Evolutionary conservation across 2,888 invertebrate genomes (phyloP).

Genomic region (Cloeon dipterum): DNA sequence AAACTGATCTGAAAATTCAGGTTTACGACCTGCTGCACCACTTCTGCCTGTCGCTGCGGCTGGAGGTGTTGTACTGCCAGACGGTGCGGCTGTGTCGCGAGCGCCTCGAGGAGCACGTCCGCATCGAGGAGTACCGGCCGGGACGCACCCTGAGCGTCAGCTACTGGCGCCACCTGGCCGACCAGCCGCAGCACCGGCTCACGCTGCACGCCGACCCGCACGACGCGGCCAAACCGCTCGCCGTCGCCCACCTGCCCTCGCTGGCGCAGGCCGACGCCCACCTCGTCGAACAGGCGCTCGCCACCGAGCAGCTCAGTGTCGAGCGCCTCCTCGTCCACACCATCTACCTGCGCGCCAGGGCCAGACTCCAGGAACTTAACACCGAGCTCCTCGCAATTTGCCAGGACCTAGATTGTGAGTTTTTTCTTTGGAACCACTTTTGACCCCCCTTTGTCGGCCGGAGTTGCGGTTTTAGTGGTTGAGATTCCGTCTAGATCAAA

Average conservation of each 20-base stretch:
- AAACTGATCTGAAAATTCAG: no score
- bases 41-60: conserved; percentile 85
- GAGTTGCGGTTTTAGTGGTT: no score
- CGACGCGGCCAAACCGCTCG: conserved; percentile 52
- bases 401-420: conserved; percentile 46
- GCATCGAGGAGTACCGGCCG: conserved; percentile 74
- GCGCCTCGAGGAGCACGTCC: conserved; percentile 67
- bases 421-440: no score
- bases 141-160: conserved; percentile 79
- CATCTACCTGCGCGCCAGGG: conserved; percentile 76
- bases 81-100: conserved; percentile 70
- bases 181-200: conserved; percentile 34
- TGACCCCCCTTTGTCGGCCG: no score
- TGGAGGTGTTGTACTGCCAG: conserved; percentile 75
- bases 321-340: conserved; percentile 86
- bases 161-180: conserved; percentile 56
- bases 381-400: conserved; percentile 46
- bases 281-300: conserved; percentile 51
- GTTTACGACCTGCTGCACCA: conserved; percentile 68
- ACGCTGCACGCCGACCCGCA: conserved; percentile 71
- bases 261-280: conserved; percentile 42
- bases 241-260: conserved; percentile 41
- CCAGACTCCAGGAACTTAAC: conserved; percentile 59
- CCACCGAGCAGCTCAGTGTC: conserved; percentile 83
- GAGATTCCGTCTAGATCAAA: no score